Percentiles rank a stretch among this genome's conserved stretches.
These are phyloP conservation scores for Enteromius trimaculatus DNA, from an alignment of 2,797 vertebrate genomes.

Conservation along the genomic window DNA sequence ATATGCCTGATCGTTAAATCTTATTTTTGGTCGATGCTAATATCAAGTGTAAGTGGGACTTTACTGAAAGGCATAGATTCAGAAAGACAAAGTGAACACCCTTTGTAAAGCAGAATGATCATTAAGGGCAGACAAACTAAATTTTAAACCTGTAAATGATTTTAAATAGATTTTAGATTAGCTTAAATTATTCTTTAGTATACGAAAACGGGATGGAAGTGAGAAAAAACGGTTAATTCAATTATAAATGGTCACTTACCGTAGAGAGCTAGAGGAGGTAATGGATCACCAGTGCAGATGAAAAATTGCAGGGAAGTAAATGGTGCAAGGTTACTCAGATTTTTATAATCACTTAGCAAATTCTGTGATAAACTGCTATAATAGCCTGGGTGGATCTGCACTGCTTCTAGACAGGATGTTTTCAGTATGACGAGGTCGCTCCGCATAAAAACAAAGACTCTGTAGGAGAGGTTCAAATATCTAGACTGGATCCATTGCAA, in stretches of 20 bases:
- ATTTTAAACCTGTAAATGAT: constrained; percentile 4
- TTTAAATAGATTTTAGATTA: constrained; percentile 26
- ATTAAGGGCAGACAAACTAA: not conserved
- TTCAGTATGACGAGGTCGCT: not conserved
- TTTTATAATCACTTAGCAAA: constrained; percentile 16
- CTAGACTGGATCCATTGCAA: not conserved
- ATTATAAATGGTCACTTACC: constrained; percentile 44
- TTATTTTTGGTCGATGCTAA: not conserved
- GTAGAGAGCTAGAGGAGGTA: constrained; percentile 22
- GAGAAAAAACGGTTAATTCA: constrained; percentile 32
- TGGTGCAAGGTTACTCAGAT: not conserved
- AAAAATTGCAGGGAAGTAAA: constrained; percentile 45
- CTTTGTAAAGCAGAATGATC: not conserved
- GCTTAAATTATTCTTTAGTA: not conserved
- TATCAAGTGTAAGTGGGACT: not conserved
- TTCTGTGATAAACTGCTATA: not conserved
- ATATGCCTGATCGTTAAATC: not conserved
- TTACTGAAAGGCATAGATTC: not conserved
- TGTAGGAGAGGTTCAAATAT: constrained; percentile 22
- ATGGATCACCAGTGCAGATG: constrained; percentile 39
- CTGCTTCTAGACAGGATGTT: constrained; percentile 3
- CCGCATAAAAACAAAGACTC: not conserved
- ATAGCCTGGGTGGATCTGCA: not conserved
- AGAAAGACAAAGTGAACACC: constrained; percentile 7
- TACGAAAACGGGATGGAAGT: not conserved